phyloP scores from a whole-genome alignment of 1,140 invertebrate genomes.

The Goniozus legneri region DNA sequence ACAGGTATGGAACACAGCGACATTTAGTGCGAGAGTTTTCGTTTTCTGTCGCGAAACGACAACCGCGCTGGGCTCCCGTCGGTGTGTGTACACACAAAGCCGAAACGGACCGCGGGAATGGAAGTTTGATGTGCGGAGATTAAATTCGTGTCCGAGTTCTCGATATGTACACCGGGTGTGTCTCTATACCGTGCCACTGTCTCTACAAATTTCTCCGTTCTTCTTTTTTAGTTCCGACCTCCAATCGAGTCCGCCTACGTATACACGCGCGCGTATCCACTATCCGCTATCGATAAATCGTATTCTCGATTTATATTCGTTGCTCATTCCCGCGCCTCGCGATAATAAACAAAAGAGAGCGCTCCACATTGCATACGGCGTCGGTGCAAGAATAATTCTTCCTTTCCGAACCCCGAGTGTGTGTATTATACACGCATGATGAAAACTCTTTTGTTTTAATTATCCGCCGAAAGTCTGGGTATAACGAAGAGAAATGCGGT shows the following conservation, averaged over 20 bases:
- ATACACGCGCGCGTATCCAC: not conserved
- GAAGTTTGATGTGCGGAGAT: conserved; percentile 16
- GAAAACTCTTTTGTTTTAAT: conserved; percentile 5
- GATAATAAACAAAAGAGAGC: no score
- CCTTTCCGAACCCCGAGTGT: not conserved
- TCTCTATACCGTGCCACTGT: no score
- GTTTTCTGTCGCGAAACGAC: conserved; percentile 8
- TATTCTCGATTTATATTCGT: no score
- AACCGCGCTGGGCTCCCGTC: not conserved
- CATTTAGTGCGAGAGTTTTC: no score
- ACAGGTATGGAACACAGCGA: no score
- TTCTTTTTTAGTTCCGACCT: no score
- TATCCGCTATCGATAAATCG: conserved; percentile 8
- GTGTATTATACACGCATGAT: conserved; percentile 2
- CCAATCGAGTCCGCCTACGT: not conserved
- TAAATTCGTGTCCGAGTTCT: conserved; percentile 19
- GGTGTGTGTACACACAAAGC: not conserved
- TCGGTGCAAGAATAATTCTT: not conserved
- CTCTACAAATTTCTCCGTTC: no score
- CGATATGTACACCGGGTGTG: conserved; percentile 18
- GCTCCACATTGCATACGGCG: not conserved
- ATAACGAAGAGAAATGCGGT: no score
- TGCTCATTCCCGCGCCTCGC: no score
- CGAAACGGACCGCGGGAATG: conserved; percentile 13
- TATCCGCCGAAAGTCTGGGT: no score